Percentiles rank a stretch among this genome's conserved stretches.
These are phyloP conservation scores for Mormyrus iriodes DNA, from an alignment of 2,113 vertebrate genomes.

Conservation along the genomic window DNA sequence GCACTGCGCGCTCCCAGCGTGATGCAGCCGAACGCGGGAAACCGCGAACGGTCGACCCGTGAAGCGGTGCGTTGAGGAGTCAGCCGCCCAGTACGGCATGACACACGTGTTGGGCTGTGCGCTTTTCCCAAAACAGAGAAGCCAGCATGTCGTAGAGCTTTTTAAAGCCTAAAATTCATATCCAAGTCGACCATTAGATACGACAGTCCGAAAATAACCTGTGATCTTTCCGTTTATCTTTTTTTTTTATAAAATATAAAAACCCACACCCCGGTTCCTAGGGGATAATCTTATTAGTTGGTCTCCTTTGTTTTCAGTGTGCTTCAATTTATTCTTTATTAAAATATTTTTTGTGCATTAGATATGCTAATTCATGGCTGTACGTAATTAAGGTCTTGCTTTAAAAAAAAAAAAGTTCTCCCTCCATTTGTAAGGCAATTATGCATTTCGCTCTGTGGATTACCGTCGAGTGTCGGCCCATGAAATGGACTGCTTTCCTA, in stretches of 20 bases:
- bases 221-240: slow-evolving; percentile 53
- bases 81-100: background rate
- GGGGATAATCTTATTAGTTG: slow-evolving; percentile 67
- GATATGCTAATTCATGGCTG: slow-evolving; percentile 61
- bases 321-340: slow-evolving; percentile 61
- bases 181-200: slow-evolving; percentile 61
- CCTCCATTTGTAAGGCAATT: slow-evolving; percentile 62
- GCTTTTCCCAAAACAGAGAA: background rate
- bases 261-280: slow-evolving; percentile 48
- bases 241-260: slow-evolving; percentile 52
- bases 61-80: background rate
- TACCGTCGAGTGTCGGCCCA: slow-evolving; percentile 55
- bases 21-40: background rate
- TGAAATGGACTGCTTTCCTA: slow-evolving; percentile 56
- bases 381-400: slow-evolving; percentile 62
- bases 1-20: background rate
- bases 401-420: slow-evolving; percentile 43
- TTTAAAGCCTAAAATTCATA: slow-evolving; percentile 60
- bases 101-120: background rate
- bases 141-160: slow-evolving; percentile 49
- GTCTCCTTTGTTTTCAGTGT: slow-evolving; percentile 61
- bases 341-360: slow-evolving; percentile 62
- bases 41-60: slow-evolving; percentile 31
- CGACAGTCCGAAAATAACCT: slow-evolving; percentile 56
- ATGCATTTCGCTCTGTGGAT: slow-evolving; percentile 63